A percentile compares a stretch with the other conserved stretches of the same genome.
Evolutionary conservation across 2,113 vertebrate species (phyloP).

Genomic region (Haemorhous mexicanus): DNA sequence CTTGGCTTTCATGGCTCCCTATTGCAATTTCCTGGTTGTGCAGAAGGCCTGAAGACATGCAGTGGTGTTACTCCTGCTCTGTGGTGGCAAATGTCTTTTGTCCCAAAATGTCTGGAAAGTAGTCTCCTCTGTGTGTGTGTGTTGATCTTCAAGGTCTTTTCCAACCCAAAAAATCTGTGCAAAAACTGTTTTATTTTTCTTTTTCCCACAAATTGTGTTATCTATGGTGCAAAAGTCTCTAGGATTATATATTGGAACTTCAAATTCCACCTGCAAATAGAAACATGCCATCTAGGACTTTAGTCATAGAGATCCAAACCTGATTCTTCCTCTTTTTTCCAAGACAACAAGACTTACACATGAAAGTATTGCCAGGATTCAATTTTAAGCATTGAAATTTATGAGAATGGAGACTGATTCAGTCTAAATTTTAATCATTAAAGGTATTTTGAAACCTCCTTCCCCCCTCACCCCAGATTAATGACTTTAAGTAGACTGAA

Average conservation of each 20-base stretch:
- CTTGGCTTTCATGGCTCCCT: neutral
- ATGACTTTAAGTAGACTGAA: neutral
- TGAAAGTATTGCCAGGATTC: neutral
- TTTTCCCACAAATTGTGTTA: neutral
- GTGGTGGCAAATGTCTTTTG: neutral
- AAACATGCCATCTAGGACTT: neutral
- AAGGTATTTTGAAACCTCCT: neutral
- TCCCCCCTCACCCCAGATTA: neutral
- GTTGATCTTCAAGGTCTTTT: neutral
- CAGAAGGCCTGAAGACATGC: neutral
- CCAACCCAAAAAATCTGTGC: neutral
- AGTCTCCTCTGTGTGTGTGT: neutral
- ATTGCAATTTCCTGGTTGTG: neutral
- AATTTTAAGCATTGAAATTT: neutral
- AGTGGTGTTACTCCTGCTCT: fast-evolving
- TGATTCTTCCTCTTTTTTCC: neutral
- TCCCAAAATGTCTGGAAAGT: neutral
- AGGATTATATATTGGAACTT: neutral
- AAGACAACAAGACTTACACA: neutral
- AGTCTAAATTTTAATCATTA: neutral
- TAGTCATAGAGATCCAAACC: neutral
- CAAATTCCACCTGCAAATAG: neutral
- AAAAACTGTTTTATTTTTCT: neutral
- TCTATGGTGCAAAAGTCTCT: neutral
- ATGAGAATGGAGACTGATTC: neutral